Conservation (phyloP, 2,113 vertebrate species). For the Cyrtonyx montezumae region DNA sequence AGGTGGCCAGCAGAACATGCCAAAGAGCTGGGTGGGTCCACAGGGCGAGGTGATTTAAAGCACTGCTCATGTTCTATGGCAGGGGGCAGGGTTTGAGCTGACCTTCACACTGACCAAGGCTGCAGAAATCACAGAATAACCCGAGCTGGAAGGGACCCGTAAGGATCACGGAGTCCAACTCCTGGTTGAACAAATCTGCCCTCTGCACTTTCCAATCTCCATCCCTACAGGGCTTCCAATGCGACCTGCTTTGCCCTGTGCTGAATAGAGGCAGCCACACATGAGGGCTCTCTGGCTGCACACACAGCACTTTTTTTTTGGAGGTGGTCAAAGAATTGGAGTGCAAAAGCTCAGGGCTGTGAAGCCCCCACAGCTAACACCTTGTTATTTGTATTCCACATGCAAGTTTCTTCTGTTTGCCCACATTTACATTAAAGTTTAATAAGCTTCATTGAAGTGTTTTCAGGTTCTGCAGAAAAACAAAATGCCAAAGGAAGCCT, state of each 20-base stretch:
- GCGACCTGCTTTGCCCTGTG: not conserved
- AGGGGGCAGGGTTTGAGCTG: not conserved
- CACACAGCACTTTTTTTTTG: not conserved
- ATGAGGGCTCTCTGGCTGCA: not conserved
- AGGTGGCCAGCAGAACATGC: not conserved
- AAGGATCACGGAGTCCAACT: too few relatives aligned
- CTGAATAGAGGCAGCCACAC: not conserved
- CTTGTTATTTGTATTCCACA: fast-evolving
- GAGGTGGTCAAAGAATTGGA: not conserved
- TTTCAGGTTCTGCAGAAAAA: not conserved
- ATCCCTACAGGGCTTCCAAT: not conserved
- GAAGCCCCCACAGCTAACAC: not conserved
- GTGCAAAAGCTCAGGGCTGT: not conserved
- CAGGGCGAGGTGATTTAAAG: not conserved
- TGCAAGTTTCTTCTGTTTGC: not conserved
- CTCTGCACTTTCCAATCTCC: not conserved
- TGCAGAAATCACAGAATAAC: not conserved
- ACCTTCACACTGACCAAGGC: not conserved
- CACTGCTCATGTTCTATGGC: fast-evolving
- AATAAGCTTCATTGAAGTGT: not conserved
- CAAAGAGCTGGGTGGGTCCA: not conserved
- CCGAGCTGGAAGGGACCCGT: too few relatives aligned
- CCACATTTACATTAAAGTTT: not conserved
- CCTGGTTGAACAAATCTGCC: not conserved
- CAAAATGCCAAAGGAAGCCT: not conserved